phyloP scores from a whole-genome alignment of 2,797 vertebrate genomes.

The Gobio occitaniae region DNA sequence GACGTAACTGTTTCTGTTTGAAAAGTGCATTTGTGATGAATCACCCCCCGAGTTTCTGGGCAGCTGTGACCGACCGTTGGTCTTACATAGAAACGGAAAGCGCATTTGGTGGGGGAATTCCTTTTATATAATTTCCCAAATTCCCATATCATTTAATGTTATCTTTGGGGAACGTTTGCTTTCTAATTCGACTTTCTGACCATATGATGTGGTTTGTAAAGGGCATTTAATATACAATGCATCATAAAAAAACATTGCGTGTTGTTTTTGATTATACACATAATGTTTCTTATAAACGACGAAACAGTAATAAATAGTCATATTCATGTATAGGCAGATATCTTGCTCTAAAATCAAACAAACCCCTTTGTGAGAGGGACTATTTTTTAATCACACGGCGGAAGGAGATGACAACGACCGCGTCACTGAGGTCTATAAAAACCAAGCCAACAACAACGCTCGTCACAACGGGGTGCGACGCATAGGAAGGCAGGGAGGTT shows the following conservation, averaged over 20 bases:
- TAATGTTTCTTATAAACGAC: background rate
- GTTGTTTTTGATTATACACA: background rate
- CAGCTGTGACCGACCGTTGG: background rate
- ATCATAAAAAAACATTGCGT: background rate
- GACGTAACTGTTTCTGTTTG: constrained; percentile 70
- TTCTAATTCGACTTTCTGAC: background rate
- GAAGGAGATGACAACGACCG: constrained; percentile 56
- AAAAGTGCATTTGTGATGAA: constrained; percentile 27
- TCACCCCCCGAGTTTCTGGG: background rate
- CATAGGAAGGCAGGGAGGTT: constrained; percentile 52
- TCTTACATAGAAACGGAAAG: background rate
- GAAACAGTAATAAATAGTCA: background rate
- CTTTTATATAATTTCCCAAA: background rate
- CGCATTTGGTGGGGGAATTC: background rate
- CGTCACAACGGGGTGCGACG: constrained; percentile 20
- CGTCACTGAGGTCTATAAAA: constrained; percentile 64
- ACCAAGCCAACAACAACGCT: fast-evolving
- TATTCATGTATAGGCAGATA: background rate
- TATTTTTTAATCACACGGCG: constrained; percentile 66
- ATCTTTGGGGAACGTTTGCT: background rate
- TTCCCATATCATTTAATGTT: background rate
- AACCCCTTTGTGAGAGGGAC: constrained; percentile 10
- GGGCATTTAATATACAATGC: background rate
- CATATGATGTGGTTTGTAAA: background rate
- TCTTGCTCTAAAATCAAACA: background rate